Percentiles rank a stretch among this genome's conserved stretches.
phyloP scores from a whole-genome alignment of 2,113 vertebrate genomes.

The Rissa tridactyla region DNA sequence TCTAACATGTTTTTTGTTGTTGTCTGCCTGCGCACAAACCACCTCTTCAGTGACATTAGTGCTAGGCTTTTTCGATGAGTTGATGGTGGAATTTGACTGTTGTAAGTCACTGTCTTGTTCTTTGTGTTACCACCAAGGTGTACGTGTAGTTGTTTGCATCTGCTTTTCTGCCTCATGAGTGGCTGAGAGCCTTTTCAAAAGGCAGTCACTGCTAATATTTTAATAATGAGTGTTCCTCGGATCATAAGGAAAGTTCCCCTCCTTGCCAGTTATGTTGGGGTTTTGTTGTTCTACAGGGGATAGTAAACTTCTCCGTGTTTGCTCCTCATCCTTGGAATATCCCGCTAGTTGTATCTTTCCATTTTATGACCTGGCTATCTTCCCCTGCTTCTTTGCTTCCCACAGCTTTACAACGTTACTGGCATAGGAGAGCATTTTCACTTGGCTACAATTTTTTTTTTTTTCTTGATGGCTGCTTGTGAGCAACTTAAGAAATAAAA shows the following conservation, averaged over 20 bases:
- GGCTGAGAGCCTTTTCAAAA: not conserved
- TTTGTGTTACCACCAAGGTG: not conserved
- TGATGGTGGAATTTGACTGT: not conserved
- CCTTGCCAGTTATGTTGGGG: not conserved
- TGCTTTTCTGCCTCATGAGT: not conserved
- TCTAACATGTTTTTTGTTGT: not conserved
- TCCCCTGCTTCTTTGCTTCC: not conserved
- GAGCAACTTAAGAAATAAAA: not conserved
- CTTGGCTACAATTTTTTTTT: not conserved
- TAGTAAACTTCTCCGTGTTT: not conserved
- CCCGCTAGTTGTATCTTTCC: not conserved
- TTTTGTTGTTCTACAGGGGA: not conserved
- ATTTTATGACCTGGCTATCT: not conserved
- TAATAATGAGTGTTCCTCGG: not conserved
- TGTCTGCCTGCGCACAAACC: not conserved
- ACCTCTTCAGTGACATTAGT: not conserved
- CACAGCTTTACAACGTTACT: not conserved
- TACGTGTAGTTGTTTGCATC: not conserved
- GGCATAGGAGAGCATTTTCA: not conserved
- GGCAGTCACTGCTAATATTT: not conserved
- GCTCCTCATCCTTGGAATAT: not conserved
- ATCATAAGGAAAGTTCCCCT: not conserved
- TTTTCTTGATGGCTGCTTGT: not conserved
- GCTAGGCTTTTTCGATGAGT: not conserved
- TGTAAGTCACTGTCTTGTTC: not conserved